phyloP scores from a whole-genome alignment of 2,888 invertebrate species.

The Oscheius onirici region DNA sequence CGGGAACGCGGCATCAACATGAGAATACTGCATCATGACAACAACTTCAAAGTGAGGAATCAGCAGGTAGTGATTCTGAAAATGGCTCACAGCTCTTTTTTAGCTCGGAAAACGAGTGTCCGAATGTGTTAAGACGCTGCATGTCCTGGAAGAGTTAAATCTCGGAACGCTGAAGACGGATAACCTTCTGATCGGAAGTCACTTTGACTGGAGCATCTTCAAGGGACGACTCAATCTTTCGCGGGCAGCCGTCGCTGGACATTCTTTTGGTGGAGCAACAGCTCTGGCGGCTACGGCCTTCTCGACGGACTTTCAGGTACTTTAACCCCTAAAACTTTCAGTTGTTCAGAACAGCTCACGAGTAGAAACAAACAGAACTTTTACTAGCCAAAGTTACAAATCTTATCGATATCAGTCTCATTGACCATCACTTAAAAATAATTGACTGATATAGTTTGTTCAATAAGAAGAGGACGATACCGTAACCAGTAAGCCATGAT shows the following conservation, averaged over 20 bases:
- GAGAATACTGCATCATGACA: slow-evolving; percentile 64
- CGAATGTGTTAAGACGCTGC: slow-evolving; percentile 72
- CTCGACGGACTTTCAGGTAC: slow-evolving; percentile 72
- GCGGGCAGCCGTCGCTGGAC: slow-evolving; percentile 76
- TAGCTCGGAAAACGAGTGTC: slow-evolving; percentile 72
- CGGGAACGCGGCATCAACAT: slow-evolving; percentile 62
- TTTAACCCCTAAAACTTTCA: too few relatives aligned
- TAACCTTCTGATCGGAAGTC: slow-evolving; percentile 68
- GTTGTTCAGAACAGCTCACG: too few relatives aligned
- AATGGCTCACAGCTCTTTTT: neutral
- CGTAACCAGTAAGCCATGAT: too few relatives aligned
- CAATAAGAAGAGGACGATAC: too few relatives aligned
- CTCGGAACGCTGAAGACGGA: slow-evolving; percentile 67
- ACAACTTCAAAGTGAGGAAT: slow-evolving; percentile 72
- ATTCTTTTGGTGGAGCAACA: slow-evolving; percentile 80
- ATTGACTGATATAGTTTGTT: too few relatives aligned
- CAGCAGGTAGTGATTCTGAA: slow-evolving; percentile 70
- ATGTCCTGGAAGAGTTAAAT: slow-evolving; percentile 72
- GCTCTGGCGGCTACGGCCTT: slow-evolving; percentile 76
- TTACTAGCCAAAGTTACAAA: too few relatives aligned
- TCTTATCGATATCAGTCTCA: too few relatives aligned
- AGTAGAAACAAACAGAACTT: too few relatives aligned
- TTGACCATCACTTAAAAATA: too few relatives aligned
- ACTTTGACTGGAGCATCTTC: slow-evolving; percentile 72
- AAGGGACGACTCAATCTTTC: slow-evolving; percentile 65